phyloP scores from a whole-genome alignment of 2,797 vertebrate genomes.

The Acipenser transmontanus region DNA sequence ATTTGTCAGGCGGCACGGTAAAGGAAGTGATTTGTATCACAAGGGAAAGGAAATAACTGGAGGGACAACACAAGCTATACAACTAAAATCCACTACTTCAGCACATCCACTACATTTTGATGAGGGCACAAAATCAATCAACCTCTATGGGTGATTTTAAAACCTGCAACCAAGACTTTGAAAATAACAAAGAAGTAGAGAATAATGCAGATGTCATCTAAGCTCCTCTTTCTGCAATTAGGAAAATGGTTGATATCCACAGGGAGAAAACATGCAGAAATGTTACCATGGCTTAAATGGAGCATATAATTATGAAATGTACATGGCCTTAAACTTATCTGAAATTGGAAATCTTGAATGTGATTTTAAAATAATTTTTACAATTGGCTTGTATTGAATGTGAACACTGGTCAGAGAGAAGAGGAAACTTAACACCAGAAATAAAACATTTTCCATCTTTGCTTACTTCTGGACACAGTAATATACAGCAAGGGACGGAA shows the following conservation, averaged over 20 bases:
- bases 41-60: neutral
- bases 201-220: neutral
- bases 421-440: too few relatives aligned
- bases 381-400: too few relatives aligned
- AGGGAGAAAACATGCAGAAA: neutral
- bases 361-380: too few relatives aligned
- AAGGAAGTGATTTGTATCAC: neutral
- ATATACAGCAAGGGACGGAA: too few relatives aligned
- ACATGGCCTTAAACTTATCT: too few relatives aligned
- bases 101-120: neutral
- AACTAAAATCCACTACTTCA: neutral
- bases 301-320: too few relatives aligned
- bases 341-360: too few relatives aligned
- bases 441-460: too few relatives aligned
- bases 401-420: too few relatives aligned
- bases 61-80: neutral
- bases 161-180: neutral
- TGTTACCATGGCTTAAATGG: constrained; percentile 1
- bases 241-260: neutral
- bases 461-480: too few relatives aligned
- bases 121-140: neutral
- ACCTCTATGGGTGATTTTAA: neutral
- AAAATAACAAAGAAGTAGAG: neutral
- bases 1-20: neutral
- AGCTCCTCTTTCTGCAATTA: neutral